Base-by-base conservation (phyloP, 2,888 invertebrate genomes). In the Mellilla xanthometata region DNA sequence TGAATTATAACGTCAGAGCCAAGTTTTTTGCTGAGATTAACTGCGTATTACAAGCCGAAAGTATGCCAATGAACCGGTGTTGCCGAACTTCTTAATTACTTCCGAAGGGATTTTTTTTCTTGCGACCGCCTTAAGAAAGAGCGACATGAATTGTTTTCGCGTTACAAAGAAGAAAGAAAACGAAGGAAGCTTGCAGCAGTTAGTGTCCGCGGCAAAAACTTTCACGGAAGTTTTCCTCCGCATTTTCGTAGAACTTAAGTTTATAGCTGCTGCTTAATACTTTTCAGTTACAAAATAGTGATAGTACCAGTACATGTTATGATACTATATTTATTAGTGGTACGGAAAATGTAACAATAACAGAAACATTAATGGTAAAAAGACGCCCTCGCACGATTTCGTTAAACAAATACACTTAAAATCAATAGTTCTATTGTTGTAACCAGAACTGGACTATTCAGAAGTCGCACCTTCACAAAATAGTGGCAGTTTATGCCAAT, bases 1-100 rank as follows among this genome's bases (percentile, higher is more conserved):
- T 83, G 81, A 84, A 82, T 85, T 81, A 84, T 79, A 81, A 79
- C 81, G 75, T 79, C 72, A 68, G 65, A 69, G 70, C 64, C 69
- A 80, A 84, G 72, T 82, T 84, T 82, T 84, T 83, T 70, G 72
- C 71, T 59, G 72, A 82, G 81, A 83, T 82, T 83, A 83, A 80
- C 79, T 79, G 78, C 77, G 79, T 82, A 77, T 79, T 82, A 84
- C 80, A 81, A 77, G 78, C 71, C 62, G 65, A 78, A 84, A 84
- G 81, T 82, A 79, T 81, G 77, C 76, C 82, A 78, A 81, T 83
- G 81, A 81, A 76, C 73, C 65, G 68, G 72, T 76, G 75, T 76
- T 80, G 66, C 62, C 68, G 69, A 81, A 82, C 77, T 84, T 81
- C 78, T 76, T 84, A 83, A 82, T 83, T 82, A 82, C 79, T 77